Base-by-base conservation (phyloP, 2,888 invertebrate genomes). In the Rhingia rostrata region DNA sequence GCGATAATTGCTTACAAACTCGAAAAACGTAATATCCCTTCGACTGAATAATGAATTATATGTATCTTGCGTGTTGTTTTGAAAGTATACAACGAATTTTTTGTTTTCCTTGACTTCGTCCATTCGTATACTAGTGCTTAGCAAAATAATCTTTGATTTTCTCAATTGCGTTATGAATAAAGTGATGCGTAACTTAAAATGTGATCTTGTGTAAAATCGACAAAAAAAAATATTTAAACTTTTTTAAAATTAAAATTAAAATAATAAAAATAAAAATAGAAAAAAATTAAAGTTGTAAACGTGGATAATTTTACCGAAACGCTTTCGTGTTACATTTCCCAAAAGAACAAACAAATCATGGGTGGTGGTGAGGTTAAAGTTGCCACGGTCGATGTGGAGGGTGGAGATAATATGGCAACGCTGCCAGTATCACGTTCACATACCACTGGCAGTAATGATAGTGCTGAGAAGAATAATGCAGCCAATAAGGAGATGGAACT, bases 331-430 rank as follows among this genome's bases (percentile, higher is more conserved):
- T 14, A 72, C 35, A 39, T 58, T 70, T 77, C 4, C 32, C 47
- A 14, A 61, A 53, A 56, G 63, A 49, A 66, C 41, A 41, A 35
- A 60, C 22, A 39, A 60, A 87, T 80, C 87, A 94, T 94, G 94
- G 93, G 93, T 88, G 94, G 94, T 90, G 93, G 93, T 90, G 96
- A 97, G 93, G 95, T 96, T 92, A 97, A 96, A 93, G 96, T 97
- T 92, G 95, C 97, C 88, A 97, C 97, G 80, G 97, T 97, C 88
- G 96, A 97, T 92, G 94, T 96, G 89, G 97, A 97, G 92, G 94
- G 95, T 87, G 95, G 95, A 88, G 96, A 96, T 93, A 96, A 97
- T 91, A 96, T 96, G 95, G 97, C 96, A 91, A 97, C 97, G 51
- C 93, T 97, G 92, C 97, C 96, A 88, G 96, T 96, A 80, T 96